Base-by-base conservation (phyloP, 2,888 invertebrate species). In the Tridacna crocea region DNA sequence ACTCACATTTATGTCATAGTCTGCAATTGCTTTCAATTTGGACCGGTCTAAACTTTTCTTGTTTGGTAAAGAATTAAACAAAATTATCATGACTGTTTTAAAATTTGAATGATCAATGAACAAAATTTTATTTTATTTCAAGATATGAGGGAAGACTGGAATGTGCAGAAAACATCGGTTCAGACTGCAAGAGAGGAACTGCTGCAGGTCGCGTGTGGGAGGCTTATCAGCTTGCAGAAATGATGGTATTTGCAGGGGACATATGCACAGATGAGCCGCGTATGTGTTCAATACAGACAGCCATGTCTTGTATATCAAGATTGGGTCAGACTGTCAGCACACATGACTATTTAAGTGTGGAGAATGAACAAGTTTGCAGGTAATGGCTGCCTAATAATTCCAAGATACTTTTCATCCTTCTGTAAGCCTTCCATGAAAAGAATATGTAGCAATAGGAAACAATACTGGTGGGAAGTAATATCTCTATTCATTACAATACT, bases 281-380 rank as follows among this genome's bases (percentile, higher is more conserved):
- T 0, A 61, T 81, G 2, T 86, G 85, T 65, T 81, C 79, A 8
- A 24, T 46, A 13, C 46, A 75, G 24, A 47, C 81, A 11, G 83
- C 81, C 3, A 72, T 83, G 68, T 4, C 26, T 15, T 83, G 79
- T 63, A 72, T 83, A 48, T 61, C 81, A 11, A n/a, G 61, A 3
- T 70, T 86, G 1, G 72, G 61, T 27, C n/a, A 79, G 46, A 60
- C 51, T 15, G 83, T 83, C 2, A 79, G 82, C 13, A 24, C 36
- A 2, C 76, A 81, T 70, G 75, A 84, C 47, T 79, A 68, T 22
- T 61, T 36, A 46, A 48, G 76, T 36, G 24, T 55, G 10, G 61
- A 82, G 19, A 22, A 24, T 55, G 26, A 55, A 17, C n/a, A 8
- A 12, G 75, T 84, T 12, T 84, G 84, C 70, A 27, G n/a, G 84